Percentiles rank a stretch among this genome's conserved stretches.
Conservation (phyloP, 2,888 invertebrate genomes). For the Lampropteryx suffumata region DNA sequence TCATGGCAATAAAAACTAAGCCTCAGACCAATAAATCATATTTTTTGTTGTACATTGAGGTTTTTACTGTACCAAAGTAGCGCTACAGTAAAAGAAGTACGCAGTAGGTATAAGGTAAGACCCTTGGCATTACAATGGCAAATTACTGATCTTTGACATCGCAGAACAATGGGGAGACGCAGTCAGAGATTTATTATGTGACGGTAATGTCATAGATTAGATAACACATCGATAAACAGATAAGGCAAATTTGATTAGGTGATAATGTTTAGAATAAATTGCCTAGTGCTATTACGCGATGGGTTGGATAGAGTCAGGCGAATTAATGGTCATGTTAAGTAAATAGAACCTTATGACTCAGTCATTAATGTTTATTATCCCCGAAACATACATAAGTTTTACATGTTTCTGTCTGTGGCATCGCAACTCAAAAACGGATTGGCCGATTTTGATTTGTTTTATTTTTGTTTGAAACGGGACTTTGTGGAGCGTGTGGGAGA, state of each 20-base stretch:
- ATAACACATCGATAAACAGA: constrained; percentile 25
- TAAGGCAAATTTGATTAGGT: constrained; percentile 17
- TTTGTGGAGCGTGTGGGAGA: too few relatives aligned
- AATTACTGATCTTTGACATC: constrained; percentile 81
- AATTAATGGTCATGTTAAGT: too few relatives aligned
- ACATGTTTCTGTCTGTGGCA: too few relatives aligned
- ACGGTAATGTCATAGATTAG: constrained; percentile 52
- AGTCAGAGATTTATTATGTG: constrained; percentile 60
- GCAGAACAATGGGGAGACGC: constrained; percentile 72
- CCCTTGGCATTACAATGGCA: constrained; percentile 68
- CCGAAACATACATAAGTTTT: too few relatives aligned
- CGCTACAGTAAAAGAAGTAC: constrained; percentile 27
- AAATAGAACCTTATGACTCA: too few relatives aligned
- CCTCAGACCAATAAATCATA: constrained; percentile 47
- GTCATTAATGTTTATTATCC: too few relatives aligned
- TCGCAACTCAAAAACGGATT: too few relatives aligned
- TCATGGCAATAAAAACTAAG: constrained; percentile 42
- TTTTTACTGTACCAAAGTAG: constrained; percentile 43
- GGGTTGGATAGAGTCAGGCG: too few relatives aligned
- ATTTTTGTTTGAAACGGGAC: too few relatives aligned
- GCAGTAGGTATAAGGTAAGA: constrained; percentile 30
- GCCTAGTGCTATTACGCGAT: neutral
- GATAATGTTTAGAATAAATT: constrained; percentile 13
- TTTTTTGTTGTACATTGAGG: constrained; percentile 44
- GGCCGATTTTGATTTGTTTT: too few relatives aligned